These are phyloP conservation scores for Psophia crepitans DNA, from an alignment of 2,113 vertebrate species.

Conservation along the genomic window DNA sequence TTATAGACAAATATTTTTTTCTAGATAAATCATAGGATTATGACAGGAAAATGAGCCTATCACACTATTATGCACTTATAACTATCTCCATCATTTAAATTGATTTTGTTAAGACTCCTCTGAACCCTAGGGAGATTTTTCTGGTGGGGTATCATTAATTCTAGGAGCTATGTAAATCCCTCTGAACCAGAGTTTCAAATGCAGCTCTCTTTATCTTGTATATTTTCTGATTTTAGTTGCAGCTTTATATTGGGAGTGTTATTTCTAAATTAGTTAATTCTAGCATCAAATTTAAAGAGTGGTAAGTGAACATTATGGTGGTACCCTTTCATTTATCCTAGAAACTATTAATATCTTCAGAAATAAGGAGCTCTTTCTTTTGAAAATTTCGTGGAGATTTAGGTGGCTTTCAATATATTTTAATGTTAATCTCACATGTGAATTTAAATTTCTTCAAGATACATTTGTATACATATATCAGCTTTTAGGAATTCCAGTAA, in stretches of 20 bases:
- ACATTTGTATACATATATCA: background rate
- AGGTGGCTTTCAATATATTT: background rate
- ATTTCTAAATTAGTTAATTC: background rate
- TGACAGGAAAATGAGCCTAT: conserved; percentile 10
- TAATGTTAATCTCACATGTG: background rate
- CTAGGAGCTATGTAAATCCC: background rate
- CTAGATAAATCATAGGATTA: background rate
- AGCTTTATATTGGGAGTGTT: background rate
- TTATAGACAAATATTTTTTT: background rate
- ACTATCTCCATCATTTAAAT: background rate
- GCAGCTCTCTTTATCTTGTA: background rate
- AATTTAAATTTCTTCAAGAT: background rate
- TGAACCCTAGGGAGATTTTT: background rate
- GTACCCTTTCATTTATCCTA: background rate
- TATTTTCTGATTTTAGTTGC: background rate
- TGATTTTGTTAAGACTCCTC: background rate
- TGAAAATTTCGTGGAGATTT: background rate
- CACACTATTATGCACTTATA: background rate
- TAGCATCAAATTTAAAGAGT: background rate
- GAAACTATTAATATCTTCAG: background rate
- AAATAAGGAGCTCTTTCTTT: background rate
- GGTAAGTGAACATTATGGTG: background rate
- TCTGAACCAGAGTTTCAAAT: background rate
- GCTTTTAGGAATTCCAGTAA: background rate
- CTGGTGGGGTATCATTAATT: background rate